phyloP scores from a whole-genome alignment of 1,140 invertebrate genomes.

The Harlomillsia oculata region DNA sequence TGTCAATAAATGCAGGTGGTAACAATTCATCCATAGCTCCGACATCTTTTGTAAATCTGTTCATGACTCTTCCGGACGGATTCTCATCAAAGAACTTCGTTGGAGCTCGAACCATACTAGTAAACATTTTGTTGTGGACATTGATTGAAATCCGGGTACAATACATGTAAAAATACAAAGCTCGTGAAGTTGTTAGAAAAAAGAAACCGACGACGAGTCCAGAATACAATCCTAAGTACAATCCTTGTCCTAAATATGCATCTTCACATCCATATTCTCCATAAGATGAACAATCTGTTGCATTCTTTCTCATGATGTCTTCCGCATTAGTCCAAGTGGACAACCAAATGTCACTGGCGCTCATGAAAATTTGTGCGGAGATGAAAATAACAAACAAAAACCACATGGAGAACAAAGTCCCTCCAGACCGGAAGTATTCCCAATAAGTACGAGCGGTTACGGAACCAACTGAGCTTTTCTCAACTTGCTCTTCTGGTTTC shows the following conservation, averaged over 20 bases:
- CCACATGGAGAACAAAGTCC: conserved; percentile 4
- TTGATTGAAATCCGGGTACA: conserved; percentile 67
- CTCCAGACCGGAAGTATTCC: conserved; percentile 20
- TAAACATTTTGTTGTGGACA: conserved; percentile 66
- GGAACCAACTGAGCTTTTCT: conserved; percentile 21
- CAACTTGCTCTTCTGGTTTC: neutral
- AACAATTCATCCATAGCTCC: conserved; percentile 76
- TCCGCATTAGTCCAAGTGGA: conserved; percentile 17
- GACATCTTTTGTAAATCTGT: conserved; percentile 67
- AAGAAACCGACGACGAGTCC: conserved; percentile 5
- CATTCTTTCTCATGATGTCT: neutral
- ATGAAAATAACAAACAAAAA: conserved; percentile 16
- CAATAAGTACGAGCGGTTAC: conserved; percentile 23
- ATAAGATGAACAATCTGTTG: neutral
- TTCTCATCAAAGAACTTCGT: conserved; percentile 86
- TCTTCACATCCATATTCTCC: neutral
- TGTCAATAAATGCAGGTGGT: conserved; percentile 65
- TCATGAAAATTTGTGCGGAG: conserved; percentile 7
- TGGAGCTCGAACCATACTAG: conserved; percentile 63
- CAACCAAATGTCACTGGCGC: conserved; percentile 23
- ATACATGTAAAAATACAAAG: conserved; percentile 41
- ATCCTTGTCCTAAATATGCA: conserved; percentile 4
- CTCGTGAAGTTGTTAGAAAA: neutral
- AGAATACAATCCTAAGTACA: conserved; percentile 19
- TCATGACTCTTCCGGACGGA: conserved; percentile 59